These are phyloP conservation scores for Ceratosolen solmsi DNA, from an alignment of 1,140 invertebrate species.

Conservation along the genomic window DNA sequence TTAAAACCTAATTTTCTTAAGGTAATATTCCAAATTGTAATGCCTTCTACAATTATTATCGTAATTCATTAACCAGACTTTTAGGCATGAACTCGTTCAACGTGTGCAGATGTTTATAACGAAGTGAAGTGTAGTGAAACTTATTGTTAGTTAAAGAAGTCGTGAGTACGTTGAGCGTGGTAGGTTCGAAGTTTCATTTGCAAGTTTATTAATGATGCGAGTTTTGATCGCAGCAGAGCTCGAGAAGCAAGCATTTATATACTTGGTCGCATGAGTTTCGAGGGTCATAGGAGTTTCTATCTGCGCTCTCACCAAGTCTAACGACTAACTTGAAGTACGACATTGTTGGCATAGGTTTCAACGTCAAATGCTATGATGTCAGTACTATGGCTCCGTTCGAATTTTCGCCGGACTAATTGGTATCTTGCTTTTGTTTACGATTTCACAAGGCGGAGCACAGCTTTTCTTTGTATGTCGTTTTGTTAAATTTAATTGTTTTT, in stretches of 20 bases:
- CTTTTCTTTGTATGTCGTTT: no score
- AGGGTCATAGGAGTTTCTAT: conserved; percentile 47
- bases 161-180: neutral
- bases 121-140: conserved; percentile 14
- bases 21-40: no score
- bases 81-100: conserved; percentile 4
- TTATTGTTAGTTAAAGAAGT: conserved; percentile 47
- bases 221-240: conserved; percentile 43
- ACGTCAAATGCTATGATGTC: conserved; percentile 38
- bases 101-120: conserved; percentile 13
- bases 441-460: neutral
- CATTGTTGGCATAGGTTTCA: conserved; percentile 48
- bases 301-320: conserved; percentile 46
- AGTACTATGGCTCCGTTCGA: neutral
- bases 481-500: no score
- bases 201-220: conserved; percentile 51
- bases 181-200: conserved; percentile 46
- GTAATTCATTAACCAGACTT: conserved; percentile 27
- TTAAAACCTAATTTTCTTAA: no score
- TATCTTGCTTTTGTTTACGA: conserved; percentile 33
- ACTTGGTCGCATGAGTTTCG: conserved; percentile 41
- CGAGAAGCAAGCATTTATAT: neutral
- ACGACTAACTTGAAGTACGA: conserved; percentile 46
- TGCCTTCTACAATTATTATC: conserved; percentile 33
- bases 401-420: conserved; percentile 32